Conservation (phyloP, 2,113 vertebrate genomes). For the Buteo buteo region DNA sequence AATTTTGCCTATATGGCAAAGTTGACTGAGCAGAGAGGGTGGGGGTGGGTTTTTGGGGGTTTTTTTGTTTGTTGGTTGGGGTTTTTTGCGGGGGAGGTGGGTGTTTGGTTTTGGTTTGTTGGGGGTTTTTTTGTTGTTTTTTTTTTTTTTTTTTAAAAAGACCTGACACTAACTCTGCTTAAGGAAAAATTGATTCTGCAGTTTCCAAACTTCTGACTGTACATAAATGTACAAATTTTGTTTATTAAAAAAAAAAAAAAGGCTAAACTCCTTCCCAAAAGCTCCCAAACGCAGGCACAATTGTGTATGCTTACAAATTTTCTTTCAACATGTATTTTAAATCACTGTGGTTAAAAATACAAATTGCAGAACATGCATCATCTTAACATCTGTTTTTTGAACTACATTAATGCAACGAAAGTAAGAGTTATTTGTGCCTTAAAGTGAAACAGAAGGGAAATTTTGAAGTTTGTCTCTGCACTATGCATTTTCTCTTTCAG, state of each 20-base stretch:
- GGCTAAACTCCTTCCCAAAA: background rate
- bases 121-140: background rate
- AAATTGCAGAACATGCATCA: background rate
- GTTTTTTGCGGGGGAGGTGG: too few relatives aligned
- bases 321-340: background rate
- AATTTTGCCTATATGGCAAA: background rate
- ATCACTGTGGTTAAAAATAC: background rate
- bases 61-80: background rate
- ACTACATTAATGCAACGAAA: background rate
- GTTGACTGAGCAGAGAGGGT: background rate
- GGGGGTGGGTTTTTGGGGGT: fast-evolving
- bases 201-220: background rate
- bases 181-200: background rate
- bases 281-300: background rate
- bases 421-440: background rate
- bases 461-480: fast-evolving
- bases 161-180: background rate
- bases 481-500: slow-evolving; percentile 59
- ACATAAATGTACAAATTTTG: background rate
- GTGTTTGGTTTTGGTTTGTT: too few relatives aligned
- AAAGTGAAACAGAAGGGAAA: background rate
- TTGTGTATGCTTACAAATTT: background rate
- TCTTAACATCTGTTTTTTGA: background rate
- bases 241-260: background rate
- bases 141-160: background rate